These are phyloP conservation scores for Endotricha flammealis DNA, from an alignment of 2,888 invertebrate species.

Conservation along the genomic window DNA sequence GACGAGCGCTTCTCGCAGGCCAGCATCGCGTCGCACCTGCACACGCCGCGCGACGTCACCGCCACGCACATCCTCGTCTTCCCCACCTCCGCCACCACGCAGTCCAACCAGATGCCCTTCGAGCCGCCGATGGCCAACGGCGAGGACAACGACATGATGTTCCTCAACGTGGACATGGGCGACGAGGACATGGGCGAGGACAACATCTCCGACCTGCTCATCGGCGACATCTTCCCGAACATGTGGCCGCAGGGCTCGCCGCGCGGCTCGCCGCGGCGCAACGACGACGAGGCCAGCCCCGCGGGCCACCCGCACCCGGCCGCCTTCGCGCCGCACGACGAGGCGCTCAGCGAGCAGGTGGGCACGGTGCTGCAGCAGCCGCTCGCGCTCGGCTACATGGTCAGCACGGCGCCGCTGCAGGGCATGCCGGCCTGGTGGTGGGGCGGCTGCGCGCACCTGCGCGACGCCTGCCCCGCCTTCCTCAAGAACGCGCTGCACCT, in stretches of 20 bases:
- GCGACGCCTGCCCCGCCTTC: constrained; percentile 94
- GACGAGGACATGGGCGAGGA: constrained; percentile 81
- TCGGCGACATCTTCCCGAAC: constrained; percentile 85
- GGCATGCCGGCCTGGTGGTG: constrained; percentile 98
- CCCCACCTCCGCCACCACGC: constrained; percentile 96
- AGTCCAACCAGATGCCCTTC: constrained; percentile 75
- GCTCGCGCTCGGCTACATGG: constrained; percentile 96
- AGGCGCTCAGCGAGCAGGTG: constrained; percentile 82
- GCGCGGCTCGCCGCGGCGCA: constrained; percentile 36
- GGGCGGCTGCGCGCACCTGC: constrained; percentile 93
- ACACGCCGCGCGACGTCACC: constrained; percentile 97
- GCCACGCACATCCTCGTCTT: constrained; percentile 99
- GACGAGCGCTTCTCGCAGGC: constrained; percentile 94
- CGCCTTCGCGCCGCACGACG: constrained; percentile 28
- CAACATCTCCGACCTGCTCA: constrained; percentile 80
- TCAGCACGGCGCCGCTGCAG: constrained; percentile 96
- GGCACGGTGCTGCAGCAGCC: constrained; percentile 97
- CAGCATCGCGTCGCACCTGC: constrained; percentile 92
- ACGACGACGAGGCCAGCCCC: constrained; percentile 36
- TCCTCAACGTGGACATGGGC: constrained; percentile 63
- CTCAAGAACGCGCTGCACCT: constrained; percentile 97
- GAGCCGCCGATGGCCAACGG: constrained; percentile 68
- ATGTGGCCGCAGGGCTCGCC: constrained; percentile 53
- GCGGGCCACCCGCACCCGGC: constrained; percentile 36
- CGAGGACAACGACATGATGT: constrained; percentile 69